phyloP scores from a whole-genome alignment of 1,140 invertebrate species.

The Musca vetustissima region DNA sequence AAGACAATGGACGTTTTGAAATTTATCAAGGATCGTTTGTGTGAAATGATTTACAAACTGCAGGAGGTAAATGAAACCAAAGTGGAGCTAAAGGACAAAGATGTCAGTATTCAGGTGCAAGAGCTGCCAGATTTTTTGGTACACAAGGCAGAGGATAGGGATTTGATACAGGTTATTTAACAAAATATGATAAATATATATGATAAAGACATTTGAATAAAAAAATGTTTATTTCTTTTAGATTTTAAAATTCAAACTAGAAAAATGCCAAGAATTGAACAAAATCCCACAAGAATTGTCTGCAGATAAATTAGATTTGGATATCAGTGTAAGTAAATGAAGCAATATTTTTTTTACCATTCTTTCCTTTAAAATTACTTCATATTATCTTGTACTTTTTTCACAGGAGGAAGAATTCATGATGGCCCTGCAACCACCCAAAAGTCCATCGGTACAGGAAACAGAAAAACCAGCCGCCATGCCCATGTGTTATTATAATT shows the following conservation, averaged over 20 bases:
- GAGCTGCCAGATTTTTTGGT: conserved; percentile 45
- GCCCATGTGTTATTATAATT: conserved; percentile 53
- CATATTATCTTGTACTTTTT: neutral
- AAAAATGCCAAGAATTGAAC: conserved; percentile 47
- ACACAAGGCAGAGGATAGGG: conserved; percentile 44
- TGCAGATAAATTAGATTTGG: conserved; percentile 41
- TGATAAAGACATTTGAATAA: too few relatives aligned
- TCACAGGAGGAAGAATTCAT: conserved; percentile 36
- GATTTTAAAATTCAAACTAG: conserved; percentile 49
- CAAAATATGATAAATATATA: neutral
- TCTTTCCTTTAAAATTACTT: neutral
- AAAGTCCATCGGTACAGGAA: conserved; percentile 38
- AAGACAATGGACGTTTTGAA: conserved; percentile 58
- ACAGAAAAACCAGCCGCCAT: conserved; percentile 52
- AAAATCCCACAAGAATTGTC: conserved; percentile 40
- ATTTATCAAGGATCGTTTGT: conserved; percentile 58
- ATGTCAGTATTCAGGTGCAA: conserved; percentile 40
- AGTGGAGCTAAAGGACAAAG: conserved; percentile 39
- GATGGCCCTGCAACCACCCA: conserved; percentile 35
- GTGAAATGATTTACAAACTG: conserved; percentile 54
- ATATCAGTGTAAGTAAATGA: conserved; percentile 34
- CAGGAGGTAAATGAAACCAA: conserved; percentile 53
- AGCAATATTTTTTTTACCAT: neutral
- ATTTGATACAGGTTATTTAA: conserved; percentile 43
- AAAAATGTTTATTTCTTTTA: conserved; percentile 11